Percentiles rank a stretch among this genome's conserved stretches.
Evolutionary conservation across 2,113 vertebrate genomes (phyloP).

Genomic region (Thomomys bottae): DNA sequence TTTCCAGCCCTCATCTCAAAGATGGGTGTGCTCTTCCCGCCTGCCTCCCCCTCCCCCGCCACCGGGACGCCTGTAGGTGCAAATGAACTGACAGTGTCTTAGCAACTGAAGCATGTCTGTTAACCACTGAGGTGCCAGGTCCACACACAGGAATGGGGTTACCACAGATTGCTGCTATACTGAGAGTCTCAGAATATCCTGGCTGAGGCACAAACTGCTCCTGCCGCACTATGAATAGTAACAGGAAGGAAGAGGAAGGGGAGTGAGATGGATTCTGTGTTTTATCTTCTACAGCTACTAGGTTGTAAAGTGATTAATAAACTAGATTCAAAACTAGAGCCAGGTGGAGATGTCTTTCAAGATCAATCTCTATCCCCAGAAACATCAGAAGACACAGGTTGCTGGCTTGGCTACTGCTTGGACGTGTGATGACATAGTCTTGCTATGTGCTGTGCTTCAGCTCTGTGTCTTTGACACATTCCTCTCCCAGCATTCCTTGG

Average conservation of each 20-base stretch:
- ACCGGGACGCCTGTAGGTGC: not conserved
- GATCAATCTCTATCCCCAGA: slow-evolving; percentile 43
- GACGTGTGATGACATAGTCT: not conserved
- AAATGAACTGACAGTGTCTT: slow-evolving; percentile 25
- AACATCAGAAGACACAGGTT: not conserved
- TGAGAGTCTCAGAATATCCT: not conserved
- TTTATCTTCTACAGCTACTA: slow-evolving; percentile 39
- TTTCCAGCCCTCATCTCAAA: not conserved
- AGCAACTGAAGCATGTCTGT: not conserved
- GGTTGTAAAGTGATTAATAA: slow-evolving; percentile 8
- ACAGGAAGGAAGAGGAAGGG: not conserved
- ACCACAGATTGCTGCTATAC: not conserved
- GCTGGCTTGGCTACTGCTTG: slow-evolving; percentile 1
- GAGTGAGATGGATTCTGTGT: not conserved
- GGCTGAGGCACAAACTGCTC: not conserved
- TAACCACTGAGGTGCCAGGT: not conserved
- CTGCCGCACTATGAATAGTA: slow-evolving; percentile 15
- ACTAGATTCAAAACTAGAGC: slow-evolving; percentile 55
- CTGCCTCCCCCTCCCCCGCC: no score
- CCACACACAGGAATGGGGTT: not conserved
- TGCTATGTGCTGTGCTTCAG: not conserved
- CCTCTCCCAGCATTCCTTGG: not conserved
- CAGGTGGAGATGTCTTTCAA: slow-evolving; percentile 26
- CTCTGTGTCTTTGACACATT: slow-evolving; percentile 20
- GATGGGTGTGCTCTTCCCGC: not conserved